Evolutionary conservation across 2,797 vertebrate species (phyloP).

Genomic region (Falco berigora): DNA sequence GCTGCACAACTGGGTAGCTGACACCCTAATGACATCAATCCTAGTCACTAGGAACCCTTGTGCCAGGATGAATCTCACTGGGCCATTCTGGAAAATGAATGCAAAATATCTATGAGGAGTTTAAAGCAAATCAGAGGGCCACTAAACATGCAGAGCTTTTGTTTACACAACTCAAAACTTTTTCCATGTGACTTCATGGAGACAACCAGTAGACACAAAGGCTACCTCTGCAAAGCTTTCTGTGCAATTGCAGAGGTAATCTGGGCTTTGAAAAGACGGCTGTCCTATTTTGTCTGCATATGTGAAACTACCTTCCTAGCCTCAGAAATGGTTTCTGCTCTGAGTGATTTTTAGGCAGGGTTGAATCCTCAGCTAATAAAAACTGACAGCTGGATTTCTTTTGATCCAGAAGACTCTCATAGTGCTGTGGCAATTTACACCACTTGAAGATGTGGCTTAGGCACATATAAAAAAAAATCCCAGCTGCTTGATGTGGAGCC

Average conservation of each 20-base stretch:
- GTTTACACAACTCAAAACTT: neutral
- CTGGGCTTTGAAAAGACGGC: neutral
- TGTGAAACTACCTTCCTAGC: neutral
- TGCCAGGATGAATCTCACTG: neutral
- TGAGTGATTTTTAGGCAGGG: neutral
- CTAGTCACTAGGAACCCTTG: neutral
- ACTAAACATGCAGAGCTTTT: neutral
- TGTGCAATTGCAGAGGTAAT: neutral
- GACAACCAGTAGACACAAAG: neutral
- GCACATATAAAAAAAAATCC: neutral
- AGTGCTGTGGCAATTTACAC: neutral
- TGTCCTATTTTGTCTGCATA: neutral
- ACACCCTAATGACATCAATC: neutral
- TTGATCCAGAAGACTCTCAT: neutral
- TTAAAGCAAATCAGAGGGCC: neutral
- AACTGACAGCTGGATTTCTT: neutral
- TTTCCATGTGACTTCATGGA: neutral
- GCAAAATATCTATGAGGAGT: neutral
- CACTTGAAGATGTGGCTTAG: neutral
- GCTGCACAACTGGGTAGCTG: neutral
- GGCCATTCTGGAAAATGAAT: conserved; percentile 32
- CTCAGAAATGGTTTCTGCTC: neutral
- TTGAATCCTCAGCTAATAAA: neutral
- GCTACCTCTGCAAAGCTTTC: neutral
- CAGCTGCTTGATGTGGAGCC: neutral